Conservation (phyloP, 2,888 invertebrate genomes). For the Phanerotoma sp. region DNA sequence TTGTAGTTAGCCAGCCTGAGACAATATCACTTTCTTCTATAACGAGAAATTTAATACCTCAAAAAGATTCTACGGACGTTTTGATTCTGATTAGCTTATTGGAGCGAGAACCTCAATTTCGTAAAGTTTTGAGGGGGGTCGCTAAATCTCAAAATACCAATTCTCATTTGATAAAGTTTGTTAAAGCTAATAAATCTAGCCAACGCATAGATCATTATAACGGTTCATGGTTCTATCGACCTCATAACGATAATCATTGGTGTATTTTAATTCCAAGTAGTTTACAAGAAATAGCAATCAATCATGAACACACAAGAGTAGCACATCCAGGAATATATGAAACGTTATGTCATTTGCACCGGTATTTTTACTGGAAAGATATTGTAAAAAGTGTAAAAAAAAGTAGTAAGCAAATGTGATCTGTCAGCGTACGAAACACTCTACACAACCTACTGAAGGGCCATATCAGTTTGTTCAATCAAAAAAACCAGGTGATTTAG, state of each 20-base stretch:
- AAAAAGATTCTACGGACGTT: neutral
- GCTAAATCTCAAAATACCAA: neutral
- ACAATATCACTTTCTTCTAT: neutral
- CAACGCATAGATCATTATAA: too few relatives aligned
- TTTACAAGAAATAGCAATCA: neutral
- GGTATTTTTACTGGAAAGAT: conserved; percentile 5
- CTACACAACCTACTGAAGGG: conserved; percentile 6
- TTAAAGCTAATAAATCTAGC: neutral
- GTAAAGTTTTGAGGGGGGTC: neutral
- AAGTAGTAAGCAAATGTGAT: too few relatives aligned
- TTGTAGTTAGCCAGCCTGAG: too few relatives aligned
- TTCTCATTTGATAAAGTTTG: neutral
- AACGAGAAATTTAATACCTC: neutral
- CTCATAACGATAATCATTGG: neutral
- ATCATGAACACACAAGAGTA: neutral
- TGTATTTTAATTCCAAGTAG: neutral
- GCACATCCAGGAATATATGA: neutral
- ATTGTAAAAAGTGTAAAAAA: too few relatives aligned
- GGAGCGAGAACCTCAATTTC: neutral
- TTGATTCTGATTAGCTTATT: neutral
- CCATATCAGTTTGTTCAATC: neutral
- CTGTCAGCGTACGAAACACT: conserved; percentile 12
- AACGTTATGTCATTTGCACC: neutral
- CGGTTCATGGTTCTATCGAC: neutral
- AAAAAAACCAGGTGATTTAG: conserved; percentile 5